Evolutionary conservation across 2,888 invertebrate genomes (phyloP), one percentile per base, ranked within the genome.

Genomic region (Aleiodes testaceus): DNA sequence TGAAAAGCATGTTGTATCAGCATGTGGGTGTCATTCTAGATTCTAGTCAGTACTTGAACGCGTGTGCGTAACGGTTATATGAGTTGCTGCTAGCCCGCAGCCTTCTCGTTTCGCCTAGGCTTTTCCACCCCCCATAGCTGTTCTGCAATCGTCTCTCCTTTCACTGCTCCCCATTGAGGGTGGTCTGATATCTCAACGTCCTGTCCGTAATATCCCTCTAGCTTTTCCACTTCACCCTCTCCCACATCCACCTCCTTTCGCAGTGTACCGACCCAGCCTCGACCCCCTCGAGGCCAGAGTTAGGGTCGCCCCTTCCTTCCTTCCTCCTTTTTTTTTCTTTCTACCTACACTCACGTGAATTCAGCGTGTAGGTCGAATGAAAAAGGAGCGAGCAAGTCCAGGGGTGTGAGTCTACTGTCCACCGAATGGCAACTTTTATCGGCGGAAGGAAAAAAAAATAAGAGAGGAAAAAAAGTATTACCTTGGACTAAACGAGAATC

Each of bases 181-280:
- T 79, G 77, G 79, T 77, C 78, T 81, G 84, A 86, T 86, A 85
- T 86, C 85, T 85, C 82, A 81, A 80, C 83, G 84, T 85, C 82
- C 85, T 84, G 83, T 85, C 82, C 84, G 84, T 85, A 86, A 86
- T 86, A 86, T 85, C 82, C 83, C 81, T 81, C 79, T 80, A 79
- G 79, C 82, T 81, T 79, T 78, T 78, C 78, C 77, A 75, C 72
- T 79, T 26, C 79, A 81, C 81, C 79, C 79, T 78, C 75, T 77
- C 77, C 72, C 75, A 73, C 77, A 66, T 78, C 76, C 81, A 79
- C 79, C 78, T 76, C 78, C 77, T 72, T 73, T 72, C 77, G 71
- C 74, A 68, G 77, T 69, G 26, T 26, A 26, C 26, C 66, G 74
- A 80, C 80, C 82, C 70, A 74, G 80, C 78, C 75, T 79, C 78